These are phyloP conservation scores for Rhinolophus ferrumequinum DNA, from an alignment of 2,113 vertebrate genomes.

Conservation along the genomic window DNA sequence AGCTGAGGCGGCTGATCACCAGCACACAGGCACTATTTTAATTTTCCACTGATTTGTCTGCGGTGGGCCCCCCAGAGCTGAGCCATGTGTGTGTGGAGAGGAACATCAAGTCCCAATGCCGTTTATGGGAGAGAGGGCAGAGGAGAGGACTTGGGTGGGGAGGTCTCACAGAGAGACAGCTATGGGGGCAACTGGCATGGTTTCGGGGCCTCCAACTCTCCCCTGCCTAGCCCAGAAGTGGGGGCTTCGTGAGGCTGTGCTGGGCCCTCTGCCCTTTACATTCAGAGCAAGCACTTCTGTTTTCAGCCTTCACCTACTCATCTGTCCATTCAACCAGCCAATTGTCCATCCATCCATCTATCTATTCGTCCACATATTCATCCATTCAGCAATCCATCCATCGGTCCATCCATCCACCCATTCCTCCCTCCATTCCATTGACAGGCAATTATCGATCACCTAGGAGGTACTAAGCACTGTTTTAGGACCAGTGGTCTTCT, in stretches of 20 bases:
- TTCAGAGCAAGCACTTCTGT: neutral
- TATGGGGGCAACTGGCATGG: neutral
- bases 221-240: neutral
- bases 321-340: neutral
- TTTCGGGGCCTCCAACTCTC: neutral
- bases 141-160: neutral
- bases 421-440: neutral
- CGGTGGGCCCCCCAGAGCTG: slow-evolving; percentile 56
- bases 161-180: neutral
- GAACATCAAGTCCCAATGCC: neutral
- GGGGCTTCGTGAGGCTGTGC: neutral
- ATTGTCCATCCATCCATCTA: neutral
- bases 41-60: slow-evolving; percentile 81
- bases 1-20: slow-evolving; percentile 39
- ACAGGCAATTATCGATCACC: neutral
- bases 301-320: neutral
- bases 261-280: too few relatives aligned
- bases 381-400: neutral
- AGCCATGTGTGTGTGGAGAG: neutral
- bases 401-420: accelerated
- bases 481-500: neutral
- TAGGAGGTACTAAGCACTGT: neutral
- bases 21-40: slow-evolving; percentile 67
- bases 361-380: neutral
- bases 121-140: neutral